phyloP scores from a whole-genome alignment of 1,140 invertebrate genomes.

The Aphis craccivora region DNA sequence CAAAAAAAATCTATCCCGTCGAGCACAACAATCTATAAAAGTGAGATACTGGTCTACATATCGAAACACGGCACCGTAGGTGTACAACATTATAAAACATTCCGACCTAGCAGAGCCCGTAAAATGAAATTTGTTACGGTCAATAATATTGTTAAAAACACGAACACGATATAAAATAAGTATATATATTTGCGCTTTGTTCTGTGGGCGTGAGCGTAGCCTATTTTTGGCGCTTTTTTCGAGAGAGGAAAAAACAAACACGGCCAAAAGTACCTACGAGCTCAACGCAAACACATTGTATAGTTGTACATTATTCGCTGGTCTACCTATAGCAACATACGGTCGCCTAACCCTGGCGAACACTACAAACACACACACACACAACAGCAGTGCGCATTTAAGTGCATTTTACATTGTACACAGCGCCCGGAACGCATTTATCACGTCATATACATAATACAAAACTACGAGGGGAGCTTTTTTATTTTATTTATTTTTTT shows the following conservation, averaged over 20 bases:
- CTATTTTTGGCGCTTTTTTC: slow-evolving; percentile 14
- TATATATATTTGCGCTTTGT: background rate
- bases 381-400: slow-evolving; percentile 13
- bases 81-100: background rate
- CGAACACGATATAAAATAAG: background rate
- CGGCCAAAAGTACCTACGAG: background rate
- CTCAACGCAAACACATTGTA: background rate
- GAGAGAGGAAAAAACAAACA: slow-evolving; percentile 2
- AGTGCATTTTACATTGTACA: slow-evolving; percentile 51
- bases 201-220: slow-evolving; percentile 2
- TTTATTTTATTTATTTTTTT: slow-evolving; percentile 32
- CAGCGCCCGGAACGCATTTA: slow-evolving; percentile 40
- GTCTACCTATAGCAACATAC: slow-evolving; percentile 14
- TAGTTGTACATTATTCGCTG: background rate
- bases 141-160: background rate
- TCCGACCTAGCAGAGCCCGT: background rate
- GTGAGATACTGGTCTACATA: background rate
- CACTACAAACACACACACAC: background rate
- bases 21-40: background rate
- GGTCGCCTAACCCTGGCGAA: background rate
- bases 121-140: slow-evolving; percentile 30
- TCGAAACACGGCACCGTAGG: background rate
- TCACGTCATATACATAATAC: slow-evolving; percentile 42
- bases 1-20: background rate
- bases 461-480: slow-evolving; percentile 55